Evolutionary conservation across 1,140 invertebrate species (phyloP), one percentile per base, ranked within the genome.

Genomic region (Drosophila nikananu): DNA sequence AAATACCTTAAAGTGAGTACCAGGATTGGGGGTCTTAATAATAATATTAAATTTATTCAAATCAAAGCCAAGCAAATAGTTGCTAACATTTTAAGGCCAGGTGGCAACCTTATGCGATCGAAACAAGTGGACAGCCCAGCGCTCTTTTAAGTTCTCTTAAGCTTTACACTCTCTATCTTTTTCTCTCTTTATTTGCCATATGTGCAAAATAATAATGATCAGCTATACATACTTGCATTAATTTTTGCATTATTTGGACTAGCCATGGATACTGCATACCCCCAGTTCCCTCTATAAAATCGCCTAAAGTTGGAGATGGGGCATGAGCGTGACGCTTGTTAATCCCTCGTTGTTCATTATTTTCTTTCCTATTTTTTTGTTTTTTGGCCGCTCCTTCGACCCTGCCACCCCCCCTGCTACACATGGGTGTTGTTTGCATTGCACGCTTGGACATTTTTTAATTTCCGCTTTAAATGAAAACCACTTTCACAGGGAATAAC

Each of bases 401-500:
- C 48, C 48, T 21, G 42, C 35, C 44, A 25, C 32, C 39, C 30
- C 30, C 49, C 61, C 19, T 19, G 9, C 52, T 48, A 57, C 54
- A 57, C 54, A 57, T 57, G 54, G 54, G 54, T 57, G 51, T 60
- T 84, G 80, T 65, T 76, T 64, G 62, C 57, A 61, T 68, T 64
- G 80, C 37, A 73, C 68, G 71, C 68, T 48, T 74, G 79, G 81
- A 78, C 80, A 87, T 83, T 84, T 89, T 89, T 89, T 89, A 89
- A 89, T 89, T 89, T 89, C 84, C 86, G 86, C 77, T 89, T 77
- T 90, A 89, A 89, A 89, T 84, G 78, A 90, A 90, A 84, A 81
- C 81, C 86, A 79, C 81, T 84, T 89, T 68, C 30, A 74, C 48
- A 25, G 21, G 23, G 41, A 17, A 67, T 12, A 64, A 55, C 37